These are phyloP conservation scores for Idris sp. DNA, from an alignment of 1,140 invertebrate species.

Conservation along the genomic window DNA sequence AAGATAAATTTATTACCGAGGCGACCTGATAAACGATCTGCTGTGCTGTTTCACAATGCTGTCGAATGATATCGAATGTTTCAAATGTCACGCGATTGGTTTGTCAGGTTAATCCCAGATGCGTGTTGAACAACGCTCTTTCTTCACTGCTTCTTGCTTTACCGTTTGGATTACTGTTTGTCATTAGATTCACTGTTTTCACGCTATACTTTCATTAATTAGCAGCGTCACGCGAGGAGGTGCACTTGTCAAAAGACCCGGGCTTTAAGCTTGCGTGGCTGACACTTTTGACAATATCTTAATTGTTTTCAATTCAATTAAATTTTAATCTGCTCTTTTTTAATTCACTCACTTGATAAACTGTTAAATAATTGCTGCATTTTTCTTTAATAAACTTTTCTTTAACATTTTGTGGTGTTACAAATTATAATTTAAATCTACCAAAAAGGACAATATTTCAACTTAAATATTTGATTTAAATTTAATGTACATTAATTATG, in stretches of 20 bases:
- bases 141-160: slow-evolving; percentile 19
- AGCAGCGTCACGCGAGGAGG: slow-evolving; percentile 31
- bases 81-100: slow-evolving; percentile 39
- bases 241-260: slow-evolving; percentile 33
- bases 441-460: too few relatives aligned
- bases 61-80: slow-evolving; percentile 51
- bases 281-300: slow-evolving; percentile 46
- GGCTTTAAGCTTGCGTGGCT: slow-evolving; percentile 3
- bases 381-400: too few relatives aligned
- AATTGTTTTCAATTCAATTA: slow-evolving; percentile 52
- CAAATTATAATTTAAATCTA: too few relatives aligned
- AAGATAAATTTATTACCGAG: slow-evolving; percentile 68
- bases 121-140: slow-evolving; percentile 36
- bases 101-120: slow-evolving; percentile 24
- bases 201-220: slow-evolving; percentile 57
- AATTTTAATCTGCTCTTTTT: slow-evolving; percentile 13
- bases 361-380: too few relatives aligned
- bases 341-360: not conserved
- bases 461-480: too few relatives aligned
- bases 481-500: too few relatives aligned
- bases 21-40: slow-evolving; percentile 66
- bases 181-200: slow-evolving; percentile 42
- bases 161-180: slow-evolving; percentile 28
- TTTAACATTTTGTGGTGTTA: too few relatives aligned
- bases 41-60: slow-evolving; percentile 35